Base-by-base conservation (phyloP, 92 coral and sea anemone genomes). In the Bergia sp. region DNA sequence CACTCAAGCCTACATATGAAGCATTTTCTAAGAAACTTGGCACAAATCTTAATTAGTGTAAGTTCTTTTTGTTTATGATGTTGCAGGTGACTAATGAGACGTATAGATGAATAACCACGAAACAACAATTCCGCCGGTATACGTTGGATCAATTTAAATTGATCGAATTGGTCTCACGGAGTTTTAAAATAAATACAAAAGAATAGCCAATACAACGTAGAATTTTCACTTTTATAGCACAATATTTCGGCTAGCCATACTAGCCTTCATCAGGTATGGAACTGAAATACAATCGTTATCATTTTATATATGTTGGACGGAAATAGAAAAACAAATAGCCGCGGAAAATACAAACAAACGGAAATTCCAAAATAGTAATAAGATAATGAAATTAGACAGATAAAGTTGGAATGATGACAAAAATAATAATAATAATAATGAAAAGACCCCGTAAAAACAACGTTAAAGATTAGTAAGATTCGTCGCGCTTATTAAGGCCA, bases 401-500 rank as follows among this genome's bases (percentile, higher is more conserved):
- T 37, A 73, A 37, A 38, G 2, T 73, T 0, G 5, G 40, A 71
- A 71, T 45, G 2, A 45, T 81, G 58, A 81, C 23, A 23, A 61
- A 57, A 23, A 82, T 37, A 39, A 29, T 36, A 45, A 57, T 44
- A 50, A 82, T 8, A 82, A 53, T 82, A 53, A 39, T n/a, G 44
- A 82, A 47, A 39, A 45, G 67, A 45, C 61, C 67, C 7, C 65
- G 42, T 65, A 47, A 16, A 81, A 21, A 15, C 44, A 53, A 45
- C 0, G 75, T 53, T 69, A 85, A 85, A 77, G 81, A 64, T 65
- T 37, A 65, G 65, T 36, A 71, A 69, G 81, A 1, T 74, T 85
- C 81, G 65, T 85, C 88, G 37, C 88, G 88, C 16, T 65, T 65
- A 74, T 85, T 85, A 85, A 85, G 88, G 77, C 88, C 88, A 0